These are phyloP conservation scores for Chelonoidis abingdonii DNA, from an alignment of 2,113 vertebrate genomes.

Conservation along the genomic window DNA sequence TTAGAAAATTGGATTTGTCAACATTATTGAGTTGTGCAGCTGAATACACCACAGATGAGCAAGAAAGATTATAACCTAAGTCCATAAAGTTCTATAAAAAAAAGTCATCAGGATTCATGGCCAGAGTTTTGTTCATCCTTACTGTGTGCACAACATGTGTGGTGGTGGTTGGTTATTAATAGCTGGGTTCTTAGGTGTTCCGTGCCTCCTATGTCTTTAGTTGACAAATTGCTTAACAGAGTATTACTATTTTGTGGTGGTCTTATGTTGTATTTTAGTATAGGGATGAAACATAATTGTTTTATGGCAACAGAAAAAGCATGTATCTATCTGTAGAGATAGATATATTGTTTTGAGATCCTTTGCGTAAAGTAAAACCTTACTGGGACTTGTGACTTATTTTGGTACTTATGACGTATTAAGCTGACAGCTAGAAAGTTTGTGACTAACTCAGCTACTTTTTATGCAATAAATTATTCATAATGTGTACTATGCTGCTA, in stretches of 20 bases:
- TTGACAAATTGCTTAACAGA: neutral
- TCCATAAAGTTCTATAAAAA: neutral
- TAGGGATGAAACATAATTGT: neutral
- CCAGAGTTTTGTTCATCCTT: neutral
- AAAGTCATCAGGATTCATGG: neutral
- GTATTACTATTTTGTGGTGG: neutral
- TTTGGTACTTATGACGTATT: neutral
- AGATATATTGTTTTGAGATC: neutral
- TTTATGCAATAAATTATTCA: neutral
- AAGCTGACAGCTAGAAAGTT: neutral
- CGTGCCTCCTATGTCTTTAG: neutral
- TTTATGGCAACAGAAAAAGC: conserved; percentile 7
- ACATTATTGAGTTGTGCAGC: neutral
- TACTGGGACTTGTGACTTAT: neutral
- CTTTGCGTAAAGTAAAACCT: neutral
- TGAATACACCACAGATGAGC: neutral
- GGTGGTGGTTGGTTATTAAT: neutral
- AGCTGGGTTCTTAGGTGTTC: neutral
- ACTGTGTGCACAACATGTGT: neutral
- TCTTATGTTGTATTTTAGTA: neutral
- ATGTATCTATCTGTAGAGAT: neutral
- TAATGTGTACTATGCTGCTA: neutral
- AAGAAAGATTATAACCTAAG: conserved; percentile 4
- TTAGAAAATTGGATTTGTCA: conserved; percentile 50
- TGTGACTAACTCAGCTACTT: neutral